Percentiles rank a stretch among this genome's conserved stretches.
phyloP scores from a whole-genome alignment of 2,113 vertebrate genomes.

The Oncorhynchus masou region DNA sequence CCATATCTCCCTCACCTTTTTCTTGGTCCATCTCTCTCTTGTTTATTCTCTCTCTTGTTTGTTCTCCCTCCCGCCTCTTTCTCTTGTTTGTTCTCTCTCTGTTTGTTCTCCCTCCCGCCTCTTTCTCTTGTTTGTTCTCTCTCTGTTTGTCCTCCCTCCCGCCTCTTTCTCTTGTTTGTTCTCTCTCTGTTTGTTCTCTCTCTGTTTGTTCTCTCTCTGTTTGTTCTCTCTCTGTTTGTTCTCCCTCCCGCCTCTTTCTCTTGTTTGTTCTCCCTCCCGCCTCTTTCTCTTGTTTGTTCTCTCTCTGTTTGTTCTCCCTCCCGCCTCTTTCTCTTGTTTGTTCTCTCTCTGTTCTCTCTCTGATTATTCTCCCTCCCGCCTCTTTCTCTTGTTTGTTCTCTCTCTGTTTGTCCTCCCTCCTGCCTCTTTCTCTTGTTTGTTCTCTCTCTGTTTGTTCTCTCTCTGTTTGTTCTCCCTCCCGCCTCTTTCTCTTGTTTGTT shows the following conservation, averaged over 20 bases:
- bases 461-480: too few relatives aligned
- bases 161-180: neutral
- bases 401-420: too few relatives aligned
- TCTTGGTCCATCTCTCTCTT: neutral
- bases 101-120: neutral
- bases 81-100: neutral
- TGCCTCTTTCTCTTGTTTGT: too few relatives aligned
- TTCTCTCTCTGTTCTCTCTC: too few relatives aligned
- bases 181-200: conserved; percentile 55
- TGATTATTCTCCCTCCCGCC: too few relatives aligned
- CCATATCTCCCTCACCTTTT: neutral
- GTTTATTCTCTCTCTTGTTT: neutral
- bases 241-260: neutral
- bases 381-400: too few relatives aligned
- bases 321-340: too few relatives aligned
- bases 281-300: neutral
- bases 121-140: neutral
- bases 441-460: too few relatives aligned
- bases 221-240: conserved; percentile 75
- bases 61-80: too few relatives aligned
- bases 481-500: too few relatives aligned
- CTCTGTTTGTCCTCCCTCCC: neutral
- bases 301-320: neutral
- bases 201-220: conserved; percentile 44
- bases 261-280: neutral